Percentiles rank a stretch among this genome's conserved stretches.
These are phyloP conservation scores for Thaumetopoea pityocampa DNA, from an alignment of 1,140 invertebrate species.

Conservation along the genomic window DNA sequence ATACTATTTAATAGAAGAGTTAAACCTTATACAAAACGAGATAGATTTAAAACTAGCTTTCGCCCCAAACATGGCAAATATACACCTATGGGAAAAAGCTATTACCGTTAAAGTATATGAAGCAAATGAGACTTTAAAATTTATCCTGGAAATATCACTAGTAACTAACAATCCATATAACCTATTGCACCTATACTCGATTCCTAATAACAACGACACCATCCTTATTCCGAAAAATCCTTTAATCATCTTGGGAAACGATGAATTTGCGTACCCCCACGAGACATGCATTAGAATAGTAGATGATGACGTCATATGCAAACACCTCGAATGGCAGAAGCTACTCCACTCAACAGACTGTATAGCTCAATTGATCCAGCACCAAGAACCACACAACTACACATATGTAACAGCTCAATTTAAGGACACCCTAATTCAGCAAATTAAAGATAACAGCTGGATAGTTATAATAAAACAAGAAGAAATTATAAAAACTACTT, in stretches of 20 bases:
- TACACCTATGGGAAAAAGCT: constrained; percentile 22
- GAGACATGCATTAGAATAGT: constrained; percentile 18
- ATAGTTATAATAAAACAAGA: constrained; percentile 20
- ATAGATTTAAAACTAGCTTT: constrained; percentile 15
- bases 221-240: constrained; percentile 26
- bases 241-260: constrained; percentile 24
- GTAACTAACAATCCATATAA: constrained; percentile 10
- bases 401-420: constrained; percentile 13
- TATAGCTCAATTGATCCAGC: constrained; percentile 16
- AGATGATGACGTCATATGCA: constrained; percentile 22
- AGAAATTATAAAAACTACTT: constrained; percentile 24
- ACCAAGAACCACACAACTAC: constrained; percentile 16
- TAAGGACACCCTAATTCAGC: constrained; percentile 24
- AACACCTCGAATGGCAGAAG: constrained; percentile 21
- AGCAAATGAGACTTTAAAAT: constrained; percentile 18
- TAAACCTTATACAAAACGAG: constrained; percentile 16
- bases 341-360: constrained; percentile 10
- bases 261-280: constrained; percentile 24
- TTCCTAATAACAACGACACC: constrained; percentile 23
- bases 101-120: constrained; percentile 22
- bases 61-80: constrained; percentile 14
- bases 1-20: constrained; percentile 13
- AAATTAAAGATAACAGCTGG: constrained; percentile 31
- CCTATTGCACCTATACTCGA: constrained; percentile 20
- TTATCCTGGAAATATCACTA: constrained; percentile 18